These are phyloP conservation scores for Dallia pectoralis DNA, from an alignment of 2,797 vertebrate species.

Conservation along the genomic window DNA sequence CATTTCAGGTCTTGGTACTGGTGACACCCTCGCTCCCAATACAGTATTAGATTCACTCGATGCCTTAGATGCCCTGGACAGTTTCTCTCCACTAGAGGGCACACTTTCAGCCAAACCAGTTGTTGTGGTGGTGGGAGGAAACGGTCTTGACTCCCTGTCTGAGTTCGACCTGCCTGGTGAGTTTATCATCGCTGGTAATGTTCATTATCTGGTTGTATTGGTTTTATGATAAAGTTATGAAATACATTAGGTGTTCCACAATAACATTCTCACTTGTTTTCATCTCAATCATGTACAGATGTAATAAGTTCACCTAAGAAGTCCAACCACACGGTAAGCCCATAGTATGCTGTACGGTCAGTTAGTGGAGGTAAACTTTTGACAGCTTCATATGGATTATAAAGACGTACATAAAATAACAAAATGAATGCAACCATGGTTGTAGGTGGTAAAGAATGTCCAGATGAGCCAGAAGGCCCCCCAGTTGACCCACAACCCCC, in stretches of 20 bases:
- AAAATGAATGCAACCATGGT: background rate
- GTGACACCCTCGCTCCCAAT: background rate
- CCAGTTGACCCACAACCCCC: conserved; percentile 79
- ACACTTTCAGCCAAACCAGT: conserved; percentile 16
- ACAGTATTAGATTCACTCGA: conserved; percentile 10
- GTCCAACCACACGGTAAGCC: conserved; percentile 56
- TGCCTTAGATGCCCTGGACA: conserved; percentile 70
- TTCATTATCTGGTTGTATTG: background rate
- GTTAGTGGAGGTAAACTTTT: background rate
- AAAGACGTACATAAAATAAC: too few species aligned
- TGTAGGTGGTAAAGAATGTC: conserved; percentile 42
- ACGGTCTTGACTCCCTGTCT: conserved; percentile 58
- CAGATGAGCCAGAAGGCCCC: conserved; percentile 51
- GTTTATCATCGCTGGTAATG: conserved; percentile 1
- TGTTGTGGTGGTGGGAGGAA: conserved; percentile 27
- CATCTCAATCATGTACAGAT: background rate
- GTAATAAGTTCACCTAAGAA: conserved; percentile 34
- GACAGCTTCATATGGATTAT: background rate
- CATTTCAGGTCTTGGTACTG: conserved; percentile 55
- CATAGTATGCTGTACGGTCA: background rate
- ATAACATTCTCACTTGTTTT: conserved; percentile 2
- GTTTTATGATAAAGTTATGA: background rate
- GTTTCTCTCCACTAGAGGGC: conserved; percentile 58
- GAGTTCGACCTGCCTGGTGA: conserved; percentile 65
- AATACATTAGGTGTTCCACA: background rate